Conservation (phyloP, 1,140 invertebrate species). For the Halotydeus destructor region DNA sequence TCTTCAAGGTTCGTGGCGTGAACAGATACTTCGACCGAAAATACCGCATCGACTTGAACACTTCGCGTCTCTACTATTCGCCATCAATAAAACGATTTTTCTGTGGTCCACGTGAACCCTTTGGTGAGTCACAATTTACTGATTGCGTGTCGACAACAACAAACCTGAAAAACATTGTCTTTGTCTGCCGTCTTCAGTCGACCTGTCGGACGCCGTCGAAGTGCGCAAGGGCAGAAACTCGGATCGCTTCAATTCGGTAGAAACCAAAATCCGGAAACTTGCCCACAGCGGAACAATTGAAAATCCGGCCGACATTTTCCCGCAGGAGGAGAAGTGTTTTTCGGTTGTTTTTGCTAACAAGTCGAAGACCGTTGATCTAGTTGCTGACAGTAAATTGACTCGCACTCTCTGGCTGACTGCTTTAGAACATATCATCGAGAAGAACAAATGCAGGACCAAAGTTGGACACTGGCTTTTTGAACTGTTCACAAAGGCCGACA, state of each 20-base stretch:
- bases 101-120: too few species aligned
- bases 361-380: conserved; percentile 1
- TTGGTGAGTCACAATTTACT: too few species aligned
- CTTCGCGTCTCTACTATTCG: too few species aligned
- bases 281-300: neutral
- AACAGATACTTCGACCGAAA: too few species aligned
- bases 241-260: neutral
- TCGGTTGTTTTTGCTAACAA: conserved; percentile 1
- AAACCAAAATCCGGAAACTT: neutral
- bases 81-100: too few species aligned
- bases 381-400: neutral
- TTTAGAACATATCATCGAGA: neutral
- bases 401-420: neutral
- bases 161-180: too few species aligned
- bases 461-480: neutral
- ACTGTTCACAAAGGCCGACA: neutral
- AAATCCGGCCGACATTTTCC: neutral
- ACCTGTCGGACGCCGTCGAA: neutral
- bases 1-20: too few species aligned
- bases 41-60: too few species aligned
- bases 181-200: too few species aligned
- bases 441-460: neutral
- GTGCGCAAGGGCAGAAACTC: neutral
- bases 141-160: too few species aligned
- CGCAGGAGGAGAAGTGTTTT: conserved; percentile 1